Base-by-base conservation (phyloP, 2,888 invertebrate species). In the Ornithoptera alexandrae region DNA sequence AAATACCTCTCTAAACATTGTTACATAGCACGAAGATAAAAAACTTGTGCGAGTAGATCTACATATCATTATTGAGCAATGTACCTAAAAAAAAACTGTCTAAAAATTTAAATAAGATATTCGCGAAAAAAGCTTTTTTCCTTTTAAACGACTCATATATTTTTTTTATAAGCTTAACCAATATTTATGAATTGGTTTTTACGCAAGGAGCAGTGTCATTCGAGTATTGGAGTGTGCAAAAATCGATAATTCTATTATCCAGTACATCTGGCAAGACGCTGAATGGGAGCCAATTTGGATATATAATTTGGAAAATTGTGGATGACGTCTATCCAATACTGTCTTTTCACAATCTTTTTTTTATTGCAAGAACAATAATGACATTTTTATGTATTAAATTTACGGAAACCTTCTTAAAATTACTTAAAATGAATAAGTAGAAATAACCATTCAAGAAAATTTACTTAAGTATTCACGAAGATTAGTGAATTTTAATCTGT, bases 201-300 rank as follows among this genome's bases (percentile, higher is more conserved):
- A 56, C 56, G 56, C 56, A 2, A 7, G 56, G n/a, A n/a, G n/a
- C n/a, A 56, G 15, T 50, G 15, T 50, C 50, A 50, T 50, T 50
- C 50, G 18, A 50, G 50, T 50, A 18, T 50, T 50, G 50, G 39
- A 50, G 42, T 20, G 20, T 42, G 1, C 24, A 20, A 30, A 30
- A 63, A 63, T 53, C 63, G 18, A 63, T 63, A 63, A 63, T 63
- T 63, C 53, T 56, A 63, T 63, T 63, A 63, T 30, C 53, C 24
- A 50, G 50, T 36, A 63, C 53, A 63, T 63, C 63, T 53, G 50
- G n/a, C 63, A 63, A 53, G 63, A 18, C 53, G 53, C n/a, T 53
- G 30, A 36, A 63, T 39, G 53, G 30, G n/a, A 50, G 10, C 30
- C 63, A 63, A 63, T 63, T 63, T 57, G 57, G 57, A 10, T 53